Base-by-base conservation (phyloP, 2,888 invertebrate genomes). In the Scaptomyza caliginosa region DNA sequence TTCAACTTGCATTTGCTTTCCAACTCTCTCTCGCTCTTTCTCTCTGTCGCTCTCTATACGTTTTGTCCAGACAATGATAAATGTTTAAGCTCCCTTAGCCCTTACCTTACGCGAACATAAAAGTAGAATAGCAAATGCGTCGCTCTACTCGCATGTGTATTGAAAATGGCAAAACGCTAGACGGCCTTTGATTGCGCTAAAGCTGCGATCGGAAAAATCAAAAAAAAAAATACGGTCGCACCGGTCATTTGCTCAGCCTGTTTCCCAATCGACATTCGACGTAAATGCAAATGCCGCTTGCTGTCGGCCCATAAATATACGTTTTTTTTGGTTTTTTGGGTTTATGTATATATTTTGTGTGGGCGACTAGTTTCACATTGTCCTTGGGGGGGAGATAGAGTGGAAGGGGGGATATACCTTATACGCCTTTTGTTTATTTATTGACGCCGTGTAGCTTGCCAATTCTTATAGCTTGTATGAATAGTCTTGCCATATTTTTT, bases 121-220 rank as follows among this genome's bases (percentile, higher is more conserved):
- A 10, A 24, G 46, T 50, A 36, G 66, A 69, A 84, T 68, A 71
- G 74, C 72, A 57, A 67, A 85, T 64, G 80, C 79, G 82, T 72
- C 46, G 73, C 65, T 58, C 40, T 51, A 76, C 74, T 78, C 77
- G 74, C 77, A 82, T 82, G 81, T 82, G 83, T 85, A 82, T 80
- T 80, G 85, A 82, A 82, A 82, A 79, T 75, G 72, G 85, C 85
- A 82, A 80, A 80, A 78, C 85, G 81, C 85, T 81, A 85, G 85
- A 85, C 81, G 82, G 82, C 82, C 74, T 85, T 81, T 81, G 81
- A 82, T 82, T 82, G 82, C 81, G 82, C 74, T 70, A 71, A 70
- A 43, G 28, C 48, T 58, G 26, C 36, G n/a, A n/a, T n/a, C 40
- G 21, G 16, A 34, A 34, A 6, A n/a, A 39, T 24, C 23, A 5